These are phyloP conservation scores for Ditula angustiorana DNA, from an alignment of 2,888 invertebrate species.

Conservation along the genomic window DNA sequence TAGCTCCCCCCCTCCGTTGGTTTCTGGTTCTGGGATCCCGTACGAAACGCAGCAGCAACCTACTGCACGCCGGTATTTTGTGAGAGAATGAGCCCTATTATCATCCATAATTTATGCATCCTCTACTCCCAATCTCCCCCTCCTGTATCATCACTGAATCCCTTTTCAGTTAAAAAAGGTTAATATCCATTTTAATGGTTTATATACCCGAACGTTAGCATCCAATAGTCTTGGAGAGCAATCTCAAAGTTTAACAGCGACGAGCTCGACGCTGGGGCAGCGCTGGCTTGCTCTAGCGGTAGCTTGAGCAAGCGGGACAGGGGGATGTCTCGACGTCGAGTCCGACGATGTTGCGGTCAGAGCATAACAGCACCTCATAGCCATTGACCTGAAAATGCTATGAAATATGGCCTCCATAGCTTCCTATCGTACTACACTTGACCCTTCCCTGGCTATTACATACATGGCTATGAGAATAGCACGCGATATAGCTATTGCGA, in stretches of 20 bases:
- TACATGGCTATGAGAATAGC: not conserved
- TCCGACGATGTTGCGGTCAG: no score
- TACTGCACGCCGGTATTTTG: no score
- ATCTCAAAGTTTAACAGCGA: no score
- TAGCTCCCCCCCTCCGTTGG: no score
- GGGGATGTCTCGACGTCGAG: no score
- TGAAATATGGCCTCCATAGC: constrained; percentile 2
- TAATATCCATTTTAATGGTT: constrained; percentile 1
- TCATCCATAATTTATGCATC: not conserved
- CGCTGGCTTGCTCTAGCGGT: no score
- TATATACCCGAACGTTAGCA: not conserved
- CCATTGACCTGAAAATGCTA: constrained; percentile 9
- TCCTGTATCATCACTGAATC: not conserved
- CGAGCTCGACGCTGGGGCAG: no score
- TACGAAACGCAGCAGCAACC: no score
- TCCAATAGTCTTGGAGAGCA: constrained; percentile 6
- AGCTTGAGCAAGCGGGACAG: no score
- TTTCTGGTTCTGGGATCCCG: no score
- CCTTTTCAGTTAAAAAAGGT: not conserved
- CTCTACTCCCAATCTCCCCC: not conserved
- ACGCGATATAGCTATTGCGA: no score
- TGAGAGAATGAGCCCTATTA: not conserved
- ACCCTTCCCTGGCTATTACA: constrained; percentile 5
- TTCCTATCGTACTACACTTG: constrained; percentile 5
- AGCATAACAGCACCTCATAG: constrained; percentile 5